Base-by-base conservation (phyloP, 2,113 vertebrate genomes). In the Cyanoramphus novaezelandiae region DNA sequence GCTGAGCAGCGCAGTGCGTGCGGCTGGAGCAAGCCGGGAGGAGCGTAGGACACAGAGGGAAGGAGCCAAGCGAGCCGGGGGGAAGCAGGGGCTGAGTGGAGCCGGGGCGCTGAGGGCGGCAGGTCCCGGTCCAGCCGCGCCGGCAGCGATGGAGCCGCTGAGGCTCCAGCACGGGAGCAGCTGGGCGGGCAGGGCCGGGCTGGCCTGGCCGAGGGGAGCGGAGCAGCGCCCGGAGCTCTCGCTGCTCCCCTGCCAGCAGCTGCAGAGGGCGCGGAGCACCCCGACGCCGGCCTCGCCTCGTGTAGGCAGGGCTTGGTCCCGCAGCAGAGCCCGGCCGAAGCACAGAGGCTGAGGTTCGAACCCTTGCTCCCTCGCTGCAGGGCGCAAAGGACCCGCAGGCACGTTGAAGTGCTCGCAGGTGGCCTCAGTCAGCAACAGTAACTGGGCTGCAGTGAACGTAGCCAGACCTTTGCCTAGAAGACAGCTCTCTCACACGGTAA, bases 111-210 rank as follows among this genome's bases (percentile, higher is more conserved):
- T 75, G 68, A 60, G 59, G 44, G 17, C 9, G 49, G 77, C 57
- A 87, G 80, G 47, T 65, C 75, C 33, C n/a, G 43, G 46, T 6
- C 37, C 91, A 82, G 82, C 43, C 60, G 62, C 47, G 11, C 39
- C 39, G 41, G 37, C 69, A 28, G 75, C 23, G 57, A 71, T 9
- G 49, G 13, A 88, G 81, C 91, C 93, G 95, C 88, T 82, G 94
- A 95, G 62, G 60, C 41, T 64, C 53, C 64, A 77, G 88, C 19
- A 89, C 59, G 13, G 46, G 57, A 93, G 81, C 94, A 90, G 93
- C 91, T 39, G 39, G 70, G 92, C 94, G 24, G 79, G 91, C 46
- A 86, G 35, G 17, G 28, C 84, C 72, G 93, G 47, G 60, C 9
- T 31, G 1, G 44, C 52, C 60, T 55, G 19, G 59, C 33, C 35